These are phyloP conservation scores for Adelges cooleyi DNA, from an alignment of 1,140 invertebrate species.

Conservation along the genomic window DNA sequence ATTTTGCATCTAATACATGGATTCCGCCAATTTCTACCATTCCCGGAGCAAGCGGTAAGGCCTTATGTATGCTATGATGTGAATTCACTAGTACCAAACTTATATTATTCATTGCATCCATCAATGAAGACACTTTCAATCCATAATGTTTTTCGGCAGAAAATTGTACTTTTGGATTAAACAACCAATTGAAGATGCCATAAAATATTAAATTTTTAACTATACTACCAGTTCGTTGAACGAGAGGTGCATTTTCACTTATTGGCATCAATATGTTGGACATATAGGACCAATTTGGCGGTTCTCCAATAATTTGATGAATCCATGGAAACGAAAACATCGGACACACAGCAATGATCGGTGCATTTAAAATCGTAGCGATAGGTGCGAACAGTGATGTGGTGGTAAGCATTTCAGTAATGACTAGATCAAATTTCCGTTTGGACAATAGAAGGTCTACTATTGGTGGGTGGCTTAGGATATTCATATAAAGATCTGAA, in stretches of 20 bases:
- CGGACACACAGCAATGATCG: neutral
- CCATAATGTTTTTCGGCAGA: neutral
- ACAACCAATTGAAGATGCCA: neutral
- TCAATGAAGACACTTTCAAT: neutral
- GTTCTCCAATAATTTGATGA: neutral
- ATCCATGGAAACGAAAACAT: neutral
- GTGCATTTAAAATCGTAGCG: neutral
- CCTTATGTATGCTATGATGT: slow-evolving; percentile 47
- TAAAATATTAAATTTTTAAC: neutral
- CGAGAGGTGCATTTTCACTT: neutral
- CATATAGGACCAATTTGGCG: neutral
- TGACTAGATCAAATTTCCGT: slow-evolving; percentile 4
- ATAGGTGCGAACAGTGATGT: neutral
- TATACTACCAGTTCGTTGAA: neutral
- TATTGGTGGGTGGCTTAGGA: neutral
- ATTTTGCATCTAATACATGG: slow-evolving; percentile 46
- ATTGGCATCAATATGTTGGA: neutral
- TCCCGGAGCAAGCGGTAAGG: slow-evolving; percentile 46
- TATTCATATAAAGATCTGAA: neutral
- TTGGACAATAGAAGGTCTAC: neutral
- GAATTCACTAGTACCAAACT: slow-evolving; percentile 51
- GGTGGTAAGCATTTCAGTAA: neutral
- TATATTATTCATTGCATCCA: slow-evolving; percentile 40
- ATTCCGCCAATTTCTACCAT: slow-evolving; percentile 56
- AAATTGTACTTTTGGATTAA: neutral